Evolutionary conservation across 2,888 invertebrate species (phyloP).

Genomic region (Phaonia tiefii): DNA sequence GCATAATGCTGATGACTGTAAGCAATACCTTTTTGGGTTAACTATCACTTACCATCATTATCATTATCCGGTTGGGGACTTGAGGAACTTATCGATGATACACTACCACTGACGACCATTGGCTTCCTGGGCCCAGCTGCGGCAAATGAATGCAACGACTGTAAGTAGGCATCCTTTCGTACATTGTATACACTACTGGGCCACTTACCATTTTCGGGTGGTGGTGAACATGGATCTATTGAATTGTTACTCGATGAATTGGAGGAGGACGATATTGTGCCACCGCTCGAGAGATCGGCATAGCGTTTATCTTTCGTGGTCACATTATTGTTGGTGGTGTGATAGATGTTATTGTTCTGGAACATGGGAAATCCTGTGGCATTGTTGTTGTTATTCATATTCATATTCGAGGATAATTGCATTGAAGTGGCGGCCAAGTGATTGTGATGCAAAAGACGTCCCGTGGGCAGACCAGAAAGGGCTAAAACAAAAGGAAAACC

Average conservation of each 20-base stretch:
- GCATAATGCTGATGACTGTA: too few species aligned
- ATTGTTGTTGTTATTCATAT: conserved; percentile 69
- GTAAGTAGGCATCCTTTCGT: conserved; percentile 33
- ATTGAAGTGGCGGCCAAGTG: conserved; percentile 78
- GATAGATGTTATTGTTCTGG: conserved; percentile 73
- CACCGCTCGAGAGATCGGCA: conserved; percentile 75
- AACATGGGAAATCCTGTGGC: conserved; percentile 76
- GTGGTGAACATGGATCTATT: conserved; percentile 79
- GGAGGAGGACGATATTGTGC: conserved; percentile 77
- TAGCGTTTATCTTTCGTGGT: conserved; percentile 59
- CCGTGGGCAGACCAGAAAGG: conserved; percentile 76
- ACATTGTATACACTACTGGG: background rate
- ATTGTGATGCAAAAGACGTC: conserved; percentile 79
- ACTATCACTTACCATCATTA: conserved; percentile 78
- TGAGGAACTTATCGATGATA: conserved; percentile 79
- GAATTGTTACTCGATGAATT: conserved; percentile 80
- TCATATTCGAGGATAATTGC: conserved; percentile 78
- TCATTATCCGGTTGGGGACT: conserved; percentile 79
- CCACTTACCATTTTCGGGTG: conserved; percentile 74
- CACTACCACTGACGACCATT: conserved; percentile 76
- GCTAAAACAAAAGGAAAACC: conserved; percentile 68
- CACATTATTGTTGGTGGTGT: conserved; percentile 68
- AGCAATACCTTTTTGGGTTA: too few species aligned
- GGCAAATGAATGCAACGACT: conserved; percentile 37
- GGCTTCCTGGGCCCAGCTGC: conserved; percentile 66